phyloP scores from a whole-genome alignment of 2,113 vertebrate genomes.

The Sphyrna mokarran region DNA sequence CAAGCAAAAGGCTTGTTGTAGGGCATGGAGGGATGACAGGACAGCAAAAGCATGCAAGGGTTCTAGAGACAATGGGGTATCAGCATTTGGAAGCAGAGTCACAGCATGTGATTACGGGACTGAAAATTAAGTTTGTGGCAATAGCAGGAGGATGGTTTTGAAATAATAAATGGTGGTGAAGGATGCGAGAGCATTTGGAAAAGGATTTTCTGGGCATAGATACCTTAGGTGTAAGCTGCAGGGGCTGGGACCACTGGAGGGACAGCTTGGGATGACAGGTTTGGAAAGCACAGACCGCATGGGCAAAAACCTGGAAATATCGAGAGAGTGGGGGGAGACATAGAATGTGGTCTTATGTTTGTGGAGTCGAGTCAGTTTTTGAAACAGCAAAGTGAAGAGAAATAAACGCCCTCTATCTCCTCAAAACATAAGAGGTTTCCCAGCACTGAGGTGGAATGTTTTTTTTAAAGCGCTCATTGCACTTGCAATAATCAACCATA shows the following conservation, averaged over 20 bases:
- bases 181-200: neutral
- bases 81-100: neutral
- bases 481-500: neutral
- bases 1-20: neutral
- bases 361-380: neutral
- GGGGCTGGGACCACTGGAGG: neutral
- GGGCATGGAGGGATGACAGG: neutral
- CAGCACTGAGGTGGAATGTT: neutral
- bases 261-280: neutral
- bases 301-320: neutral
- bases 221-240: neutral
- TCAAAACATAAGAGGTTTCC: neutral
- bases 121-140: neutral
- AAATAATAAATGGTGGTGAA: neutral
- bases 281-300: neutral
- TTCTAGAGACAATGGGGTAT: neutral
- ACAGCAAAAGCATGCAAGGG: neutral
- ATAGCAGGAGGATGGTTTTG: neutral
- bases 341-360: neutral
- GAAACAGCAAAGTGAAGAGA: neutral
- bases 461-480: neutral
- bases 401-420: neutral
- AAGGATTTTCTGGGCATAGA: neutral
- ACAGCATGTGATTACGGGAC: neutral
- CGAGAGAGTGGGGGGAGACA: too few relatives aligned